These are phyloP conservation scores for human DNA, from an alignment of 2,113 vertebrate genomes.

Conservation along the genomic window GRCh38 chr2:54135501-54136000, in stretches of 20 bases:
- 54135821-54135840: background rate
- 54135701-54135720: background rate
- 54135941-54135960: background rate
- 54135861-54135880: background rate
- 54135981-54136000: background rate
- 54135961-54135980: background rate
- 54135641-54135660: background rate
- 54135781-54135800: background rate
- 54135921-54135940: background rate
- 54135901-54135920: background rate
- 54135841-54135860: background rate
- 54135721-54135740: background rate
- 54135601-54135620: constrained; percentile 35
- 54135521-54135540: background rate
- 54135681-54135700: constrained; percentile 27
- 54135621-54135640: constrained; percentile 37
- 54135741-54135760: background rate
- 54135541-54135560: background rate
- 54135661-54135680: background rate
- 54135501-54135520: background rate
- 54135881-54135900: background rate
- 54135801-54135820: background rate
- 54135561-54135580: background rate
- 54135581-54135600: background rate
- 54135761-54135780: background rate